Base-by-base conservation (phyloP, 2,888 invertebrate genomes). In the Morpho deidamia region DNA sequence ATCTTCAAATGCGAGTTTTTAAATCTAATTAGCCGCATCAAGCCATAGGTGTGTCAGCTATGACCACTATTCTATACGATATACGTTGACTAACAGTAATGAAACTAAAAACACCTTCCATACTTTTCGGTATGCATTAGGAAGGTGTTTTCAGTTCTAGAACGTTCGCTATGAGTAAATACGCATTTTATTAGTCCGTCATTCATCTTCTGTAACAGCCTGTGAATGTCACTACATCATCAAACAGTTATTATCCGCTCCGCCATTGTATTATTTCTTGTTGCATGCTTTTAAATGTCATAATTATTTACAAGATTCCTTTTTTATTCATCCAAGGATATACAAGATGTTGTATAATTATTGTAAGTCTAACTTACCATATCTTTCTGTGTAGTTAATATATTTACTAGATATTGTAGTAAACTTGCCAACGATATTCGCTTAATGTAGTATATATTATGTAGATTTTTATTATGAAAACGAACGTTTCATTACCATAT, bases 371-470 rank as follows among this genome's bases (percentile, higher is more conserved):
- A 39, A 11, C 39, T 39, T 39, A n/a, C 7, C 11, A 11, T 39
- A 11, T 3, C 11, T 39, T 11, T n/a, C 11, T 39, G 11, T n/a
- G 11, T 11, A 10, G 39, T 39, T 39, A 10, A 11, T 1, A 11
- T 10, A 37, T 47, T 33, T 38, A 23, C 14, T 38, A 35, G 23
- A 46, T 45, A 7, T 35, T 35, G 38, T 39, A 34, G 4, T 44
- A 33, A 1, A 11, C 34, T 4, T 5, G 11, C 11, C 40, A 51
- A 50, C 39, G 46, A 47, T 55, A 55, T 53, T 55, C 53, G 53
- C 47, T 44, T 39, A 41, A 44, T 40, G 37, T 11, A 44, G 51
- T 40, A 37, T 11, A 44, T 37, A n/a, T n/a, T n/a, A 11, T 11
- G 33, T 35, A 7, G 2, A 34, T 7, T 42, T 37, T 12, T n/a